A percentile compares a stretch with the other conserved stretches of the same genome.
Conservation (phyloP, 2,888 invertebrate genomes). For the Vanessa cardui region DNA sequence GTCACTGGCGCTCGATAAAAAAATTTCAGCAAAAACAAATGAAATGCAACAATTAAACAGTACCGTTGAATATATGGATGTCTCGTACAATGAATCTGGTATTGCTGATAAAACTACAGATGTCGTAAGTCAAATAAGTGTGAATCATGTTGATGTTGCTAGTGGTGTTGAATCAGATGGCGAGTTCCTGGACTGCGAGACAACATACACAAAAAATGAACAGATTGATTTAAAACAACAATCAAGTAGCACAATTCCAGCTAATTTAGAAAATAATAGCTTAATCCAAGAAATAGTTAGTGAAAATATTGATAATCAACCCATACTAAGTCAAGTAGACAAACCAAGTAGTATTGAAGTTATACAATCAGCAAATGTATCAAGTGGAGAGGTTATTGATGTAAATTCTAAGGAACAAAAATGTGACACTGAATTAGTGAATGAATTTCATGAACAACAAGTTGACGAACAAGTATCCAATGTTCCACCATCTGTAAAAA, state of each 20-base stretch:
- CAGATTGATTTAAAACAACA: conserved; percentile 14
- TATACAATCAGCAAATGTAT: neutral
- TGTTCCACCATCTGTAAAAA: neutral
- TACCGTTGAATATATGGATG: conserved; percentile 69
- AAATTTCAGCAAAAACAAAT: conserved; percentile 29
- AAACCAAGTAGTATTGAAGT: neutral
- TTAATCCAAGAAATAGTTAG: neutral
- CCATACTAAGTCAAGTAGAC: neutral
- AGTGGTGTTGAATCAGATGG: conserved; percentile 61
- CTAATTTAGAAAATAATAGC: neutral
- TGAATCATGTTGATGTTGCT: conserved; percentile 38
- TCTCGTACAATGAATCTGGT: conserved; percentile 61
- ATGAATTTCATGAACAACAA: neutral
- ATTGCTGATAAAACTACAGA: conserved; percentile 53
- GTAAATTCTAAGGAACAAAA: neutral
- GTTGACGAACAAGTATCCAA: neutral
- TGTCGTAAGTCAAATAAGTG: conserved; percentile 35
- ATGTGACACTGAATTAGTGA: neutral
- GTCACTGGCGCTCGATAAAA: conserved; percentile 13
- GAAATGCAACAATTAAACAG: conserved; percentile 46
- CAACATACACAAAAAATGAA: conserved; percentile 65
- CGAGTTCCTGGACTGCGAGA: conserved; percentile 76
- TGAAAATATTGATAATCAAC: neutral
- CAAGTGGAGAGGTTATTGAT: neutral
- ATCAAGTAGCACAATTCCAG: neutral